Evolutionary conservation across 2,888 invertebrate genomes (phyloP).

Genomic region (Tipula lateralis): DNA sequence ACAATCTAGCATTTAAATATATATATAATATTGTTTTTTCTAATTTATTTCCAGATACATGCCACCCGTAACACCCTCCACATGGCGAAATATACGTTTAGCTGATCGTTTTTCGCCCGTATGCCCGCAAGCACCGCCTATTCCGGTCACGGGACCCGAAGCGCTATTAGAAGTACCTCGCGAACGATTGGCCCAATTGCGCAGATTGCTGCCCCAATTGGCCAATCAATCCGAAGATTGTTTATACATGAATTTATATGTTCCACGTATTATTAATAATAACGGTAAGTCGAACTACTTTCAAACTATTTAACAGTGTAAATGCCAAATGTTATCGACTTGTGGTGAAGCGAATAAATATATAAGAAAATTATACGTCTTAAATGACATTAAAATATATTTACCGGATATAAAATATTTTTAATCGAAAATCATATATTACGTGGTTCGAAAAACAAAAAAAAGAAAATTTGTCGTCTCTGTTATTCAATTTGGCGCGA

Average conservation of each 20-base stretch:
- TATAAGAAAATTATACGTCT: not conserved
- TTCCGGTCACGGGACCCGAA: conserved; percentile 53
- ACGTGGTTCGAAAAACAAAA: not conserved
- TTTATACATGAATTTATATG: conserved; percentile 93
- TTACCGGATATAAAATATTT: not conserved
- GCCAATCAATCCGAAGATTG: conserved; percentile 97
- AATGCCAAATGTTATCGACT: not conserved
- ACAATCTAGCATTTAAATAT: too few relatives aligned
- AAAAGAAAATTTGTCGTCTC: not conserved
- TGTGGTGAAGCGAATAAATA: not conserved
- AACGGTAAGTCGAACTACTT: conserved; percentile 28
- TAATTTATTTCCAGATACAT: conserved; percentile 61
- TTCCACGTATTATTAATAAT: conserved; percentile 64
- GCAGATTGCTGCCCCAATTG: conserved; percentile 75
- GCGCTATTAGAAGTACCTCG: conserved; percentile 69
- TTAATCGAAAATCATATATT: not conserved
- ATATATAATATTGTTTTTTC: too few relatives aligned
- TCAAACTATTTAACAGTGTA: not conserved
- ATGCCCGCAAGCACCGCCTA: conserved; percentile 76
- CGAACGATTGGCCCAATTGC: conserved; percentile 77
- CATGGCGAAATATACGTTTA: conserved; percentile 75
- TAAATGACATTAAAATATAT: not conserved
- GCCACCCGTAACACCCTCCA: conserved; percentile 89
- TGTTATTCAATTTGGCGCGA: too few relatives aligned
- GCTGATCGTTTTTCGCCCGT: conserved; percentile 80